Evolutionary conservation across 2,113 vertebrate species (phyloP), one percentile per base, ranked within the genome.

Genomic region (Scomber japonicus): DNA sequence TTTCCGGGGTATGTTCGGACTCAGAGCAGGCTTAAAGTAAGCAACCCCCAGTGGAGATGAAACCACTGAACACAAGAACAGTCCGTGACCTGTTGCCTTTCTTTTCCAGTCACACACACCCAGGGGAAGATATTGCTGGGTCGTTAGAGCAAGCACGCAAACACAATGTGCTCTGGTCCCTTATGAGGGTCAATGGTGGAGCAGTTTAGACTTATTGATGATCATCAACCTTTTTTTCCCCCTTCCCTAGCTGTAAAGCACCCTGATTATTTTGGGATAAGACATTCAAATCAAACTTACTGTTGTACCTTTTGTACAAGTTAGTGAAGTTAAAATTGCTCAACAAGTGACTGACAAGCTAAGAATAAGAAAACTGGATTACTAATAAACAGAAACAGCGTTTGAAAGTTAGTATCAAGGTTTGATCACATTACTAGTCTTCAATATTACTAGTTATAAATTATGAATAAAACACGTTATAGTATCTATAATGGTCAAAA

Each of bases 11-110:
- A 83, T 65, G 79, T 68, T 68, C 50, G 65, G 81, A 87, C 53
- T 65, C 72, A 71, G 63, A 65, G 48, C 45, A 75, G 59, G 44
- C 62, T 46, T 72, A 74, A 84, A 78, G 81, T 57, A 44, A 85
- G 54, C 31, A 90, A 78, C 77, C 80, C 91, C 66, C 85, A 75
- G 68, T 71, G 89, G 89, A 88, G 83, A 86, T 83, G 31, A 83
- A 90, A 80, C 74, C 82, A 69, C 66, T 15, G 5, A 81, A 71
- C 66, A 82, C 71, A 78, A 74, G 70, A 83, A 66, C 60, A 74
- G 61, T 48, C 55, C 14, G 13, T 90, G 89, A 88, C 84, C 81
- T 44, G 19, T 8, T 81, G 83, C 53, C 65, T 77, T 77, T 63
- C 27, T 74, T 88, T 87, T 90, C 87, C 86, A 79, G 66, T 78